Base-by-base conservation (phyloP, 2,797 vertebrate genomes). In the Rhodeus uyekii region DNA sequence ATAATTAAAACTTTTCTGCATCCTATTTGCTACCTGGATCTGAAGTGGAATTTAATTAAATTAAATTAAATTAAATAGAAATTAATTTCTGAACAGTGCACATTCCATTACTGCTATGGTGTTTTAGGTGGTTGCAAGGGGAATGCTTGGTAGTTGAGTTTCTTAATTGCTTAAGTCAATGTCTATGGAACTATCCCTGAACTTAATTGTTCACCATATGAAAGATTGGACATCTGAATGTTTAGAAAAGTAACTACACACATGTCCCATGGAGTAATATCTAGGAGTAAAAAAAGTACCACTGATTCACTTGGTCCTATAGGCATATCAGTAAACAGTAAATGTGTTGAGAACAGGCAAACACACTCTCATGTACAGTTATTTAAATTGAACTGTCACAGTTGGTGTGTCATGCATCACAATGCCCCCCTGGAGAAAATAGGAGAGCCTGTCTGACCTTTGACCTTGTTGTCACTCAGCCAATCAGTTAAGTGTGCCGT, bases 361-460 rank as follows among this genome's bases (percentile, higher is more conserved):
- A 12, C 63, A 65, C 72, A 72, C 63, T 79, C 36, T 60, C 55
- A 89, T 44, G 14, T 83, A 84, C 77, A 81, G 84, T 84, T 72
- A 75, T 79, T 89, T 83, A 87, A 79, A 86, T 83, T 74, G 78
- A 82, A 80, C 78, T 83, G 82, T 86, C 86, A 87, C 79, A 74
- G 29, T 32, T 83, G 83, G 82, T n/a, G 85, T 85, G 86, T 91
- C 90, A 92, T 87, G 88, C 91, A 87, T 90, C 87, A 85, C 84
- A 85, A 85, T 89, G 68, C 78, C 85, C 69, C 81, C 76, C 84
- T 87, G 64, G 87, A 85, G 88, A 80, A 80, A 84, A 80, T 61
- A 69, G 87, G 82, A 91, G 87, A 86, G 87, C 83, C 88, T 67
- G 85, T 80, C 84, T 91, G 91, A 92, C 89, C 90, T 92, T 90